Conservation (phyloP, 2,113 vertebrate species). For the Gorsachius goisagi region DNA sequence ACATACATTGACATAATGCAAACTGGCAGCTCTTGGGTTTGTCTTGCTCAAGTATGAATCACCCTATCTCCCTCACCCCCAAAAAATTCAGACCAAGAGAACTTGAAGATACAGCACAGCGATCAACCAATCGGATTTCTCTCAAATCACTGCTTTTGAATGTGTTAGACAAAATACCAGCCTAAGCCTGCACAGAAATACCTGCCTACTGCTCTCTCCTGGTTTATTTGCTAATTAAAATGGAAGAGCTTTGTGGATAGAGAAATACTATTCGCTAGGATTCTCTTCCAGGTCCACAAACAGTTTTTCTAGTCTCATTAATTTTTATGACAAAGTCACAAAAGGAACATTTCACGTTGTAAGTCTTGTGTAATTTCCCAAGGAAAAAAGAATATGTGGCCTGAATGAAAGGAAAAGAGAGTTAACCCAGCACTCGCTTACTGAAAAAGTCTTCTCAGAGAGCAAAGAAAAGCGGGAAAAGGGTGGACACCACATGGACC, state of each 20-base stretch:
- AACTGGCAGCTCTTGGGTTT: constrained; percentile 70
- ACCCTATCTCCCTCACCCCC: neutral
- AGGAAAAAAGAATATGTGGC: neutral
- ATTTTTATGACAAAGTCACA: constrained; percentile 22
- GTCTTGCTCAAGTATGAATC: constrained; percentile 51
- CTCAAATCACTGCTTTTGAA: neutral
- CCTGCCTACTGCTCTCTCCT: neutral
- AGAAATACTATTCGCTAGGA: neutral
- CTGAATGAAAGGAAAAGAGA: neutral
- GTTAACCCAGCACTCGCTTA: neutral
- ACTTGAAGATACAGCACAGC: neutral
- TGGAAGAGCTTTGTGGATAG: neutral
- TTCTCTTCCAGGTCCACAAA: constrained; percentile 5
- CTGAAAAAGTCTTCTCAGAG: neutral
- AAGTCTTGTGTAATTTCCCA: neutral
- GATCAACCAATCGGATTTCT: neutral
- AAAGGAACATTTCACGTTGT: neutral
- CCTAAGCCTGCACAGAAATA: neutral
- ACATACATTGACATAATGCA: constrained; percentile 80
- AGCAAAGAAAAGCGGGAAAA: neutral
- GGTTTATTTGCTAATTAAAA: constrained; percentile 42
- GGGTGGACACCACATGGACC: neutral
- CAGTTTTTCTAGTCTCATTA: constrained; percentile 2
- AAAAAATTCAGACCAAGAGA: constrained; percentile 9
- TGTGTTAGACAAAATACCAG: neutral